These are phyloP conservation scores for Agraylea sexmaculata DNA, from an alignment of 1,140 invertebrate species.

Conservation along the genomic window DNA sequence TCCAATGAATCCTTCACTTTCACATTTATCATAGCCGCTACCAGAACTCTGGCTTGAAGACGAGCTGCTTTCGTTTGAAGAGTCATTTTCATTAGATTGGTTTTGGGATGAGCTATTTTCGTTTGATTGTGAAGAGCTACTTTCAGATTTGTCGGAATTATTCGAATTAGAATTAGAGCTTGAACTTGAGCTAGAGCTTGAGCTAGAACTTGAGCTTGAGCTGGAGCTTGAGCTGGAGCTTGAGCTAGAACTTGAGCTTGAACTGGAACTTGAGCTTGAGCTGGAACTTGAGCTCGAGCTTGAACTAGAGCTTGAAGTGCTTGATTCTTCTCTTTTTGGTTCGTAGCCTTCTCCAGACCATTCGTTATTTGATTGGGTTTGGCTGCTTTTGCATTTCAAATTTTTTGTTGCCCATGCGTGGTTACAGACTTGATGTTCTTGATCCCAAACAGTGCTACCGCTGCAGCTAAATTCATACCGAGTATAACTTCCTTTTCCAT, in stretches of 20 bases:
- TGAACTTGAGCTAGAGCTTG: conserved; percentile 4
- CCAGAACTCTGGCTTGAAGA: conserved; percentile 2
- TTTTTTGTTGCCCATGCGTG: conserved; percentile 38
- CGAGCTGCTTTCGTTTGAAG: not conserved
- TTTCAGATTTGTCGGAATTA: not conserved
- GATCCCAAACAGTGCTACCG: conserved; percentile 49
- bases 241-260: not conserved
- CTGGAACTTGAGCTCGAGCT: conserved; percentile 13
- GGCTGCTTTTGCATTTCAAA: conserved; percentile 9
- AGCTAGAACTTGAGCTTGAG: conserved; percentile 3
- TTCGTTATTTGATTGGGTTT: conserved; percentile 4
- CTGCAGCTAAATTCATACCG: conserved; percentile 47
- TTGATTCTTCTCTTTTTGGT: conserved; percentile 9
- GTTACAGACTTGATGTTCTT: conserved; percentile 41
- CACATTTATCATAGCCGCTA: conserved; percentile 28
- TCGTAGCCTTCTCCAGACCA: conserved; percentile 4
- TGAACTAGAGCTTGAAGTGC: conserved; percentile 14
- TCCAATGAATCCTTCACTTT: conserved; percentile 52
- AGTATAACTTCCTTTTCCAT: conserved; percentile 32
- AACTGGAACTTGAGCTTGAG: conserved; percentile 12
- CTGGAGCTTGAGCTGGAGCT: conserved; percentile 1
- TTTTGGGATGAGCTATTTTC: no score
- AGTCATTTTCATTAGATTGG: no score
- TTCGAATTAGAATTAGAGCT: not conserved
- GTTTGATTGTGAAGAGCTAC: no score